These are phyloP conservation scores for Pipistrellus nathusii DNA, from an alignment of 2,797 vertebrate species.

Conservation along the genomic window DNA sequence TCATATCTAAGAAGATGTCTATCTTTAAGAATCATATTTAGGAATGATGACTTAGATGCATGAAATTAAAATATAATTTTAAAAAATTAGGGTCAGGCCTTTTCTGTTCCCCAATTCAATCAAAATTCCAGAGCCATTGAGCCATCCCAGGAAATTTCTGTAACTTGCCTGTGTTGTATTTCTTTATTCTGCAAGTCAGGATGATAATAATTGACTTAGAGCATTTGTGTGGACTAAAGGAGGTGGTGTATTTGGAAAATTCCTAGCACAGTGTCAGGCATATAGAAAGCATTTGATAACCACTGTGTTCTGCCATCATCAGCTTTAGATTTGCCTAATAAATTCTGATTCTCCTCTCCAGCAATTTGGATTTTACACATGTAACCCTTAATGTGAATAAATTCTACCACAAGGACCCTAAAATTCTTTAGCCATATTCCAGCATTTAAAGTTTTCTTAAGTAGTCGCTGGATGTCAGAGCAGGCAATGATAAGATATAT, in stretches of 20 bases:
- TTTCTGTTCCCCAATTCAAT: conserved; percentile 26
- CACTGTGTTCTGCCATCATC: not conserved
- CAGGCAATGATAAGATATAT: not conserved
- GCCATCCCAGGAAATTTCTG: not conserved
- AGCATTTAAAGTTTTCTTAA: not conserved
- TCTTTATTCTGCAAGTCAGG: not conserved
- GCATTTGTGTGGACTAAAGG: not conserved
- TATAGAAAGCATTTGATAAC: not conserved
- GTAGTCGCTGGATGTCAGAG: not conserved
- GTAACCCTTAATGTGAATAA: conserved; percentile 9
- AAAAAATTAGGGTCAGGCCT: not conserved
- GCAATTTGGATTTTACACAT: not conserved
- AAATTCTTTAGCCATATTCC: not conserved
- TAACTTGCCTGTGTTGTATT: not conserved
- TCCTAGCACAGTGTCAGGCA: not conserved
- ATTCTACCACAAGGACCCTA: not conserved
- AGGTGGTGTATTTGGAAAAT: not conserved
- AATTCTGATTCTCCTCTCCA: not conserved
- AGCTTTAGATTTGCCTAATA: not conserved
- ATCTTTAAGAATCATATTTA: conserved; percentile 24
- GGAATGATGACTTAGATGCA: not conserved
- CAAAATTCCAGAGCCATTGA: not conserved
- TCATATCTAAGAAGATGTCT: conserved; percentile 4
- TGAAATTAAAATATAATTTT: conserved; percentile 33
- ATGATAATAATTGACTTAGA: not conserved